Evolutionary conservation across 2,113 vertebrate genomes (phyloP).

Genomic region (Mobula birostris): DNA sequence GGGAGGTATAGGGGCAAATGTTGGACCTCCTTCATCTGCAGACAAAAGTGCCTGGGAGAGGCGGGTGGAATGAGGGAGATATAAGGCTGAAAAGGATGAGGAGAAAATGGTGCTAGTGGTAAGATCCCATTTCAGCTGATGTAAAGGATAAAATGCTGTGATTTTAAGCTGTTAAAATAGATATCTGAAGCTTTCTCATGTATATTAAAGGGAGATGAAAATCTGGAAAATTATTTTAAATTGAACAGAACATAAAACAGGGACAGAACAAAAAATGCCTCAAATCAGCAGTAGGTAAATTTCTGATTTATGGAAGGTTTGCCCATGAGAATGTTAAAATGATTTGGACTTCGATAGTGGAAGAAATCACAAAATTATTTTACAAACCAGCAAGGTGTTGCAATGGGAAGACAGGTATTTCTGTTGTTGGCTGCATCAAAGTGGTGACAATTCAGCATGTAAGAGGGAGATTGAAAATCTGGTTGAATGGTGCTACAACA

Average conservation of each 20-base stretch:
- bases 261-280: neutral
- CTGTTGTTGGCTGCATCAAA: no score
- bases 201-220: neutral
- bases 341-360: neutral
- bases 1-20: no score
- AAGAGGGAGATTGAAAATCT: no score
- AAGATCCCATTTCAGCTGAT: no score
- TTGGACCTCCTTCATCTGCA: no score
- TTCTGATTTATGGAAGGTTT: neutral
- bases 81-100: no score
- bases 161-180: neutral
- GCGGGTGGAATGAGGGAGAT: no score
- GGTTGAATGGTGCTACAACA: no score
- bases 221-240: neutral
- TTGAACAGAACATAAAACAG: neutral
- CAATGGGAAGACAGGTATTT: neutral
- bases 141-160: no score
- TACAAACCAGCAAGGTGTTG: neutral
- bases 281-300: neutral
- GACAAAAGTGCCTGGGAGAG: no score
- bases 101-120: no score
- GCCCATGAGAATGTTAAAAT: neutral
- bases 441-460: no score
- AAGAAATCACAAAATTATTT: neutral
- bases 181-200: neutral